Evolutionary conservation across 2,888 invertebrate species (phyloP).

Genomic region (Emmelina monodactyla): DNA sequence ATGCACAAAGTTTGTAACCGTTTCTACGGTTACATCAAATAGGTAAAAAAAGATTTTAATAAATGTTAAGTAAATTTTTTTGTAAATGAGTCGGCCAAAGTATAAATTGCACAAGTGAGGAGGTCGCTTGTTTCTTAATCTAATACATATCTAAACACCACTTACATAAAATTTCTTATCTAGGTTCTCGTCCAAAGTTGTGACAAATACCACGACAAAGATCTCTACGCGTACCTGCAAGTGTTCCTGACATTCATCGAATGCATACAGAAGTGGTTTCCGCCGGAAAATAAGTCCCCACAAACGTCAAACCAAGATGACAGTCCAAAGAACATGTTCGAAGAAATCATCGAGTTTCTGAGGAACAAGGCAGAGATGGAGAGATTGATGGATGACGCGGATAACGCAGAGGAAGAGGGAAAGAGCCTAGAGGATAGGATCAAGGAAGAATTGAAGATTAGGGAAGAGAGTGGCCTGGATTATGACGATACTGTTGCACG

Average conservation of each 20-base stretch:
- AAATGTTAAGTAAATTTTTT: too few species aligned
- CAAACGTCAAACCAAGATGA: conserved; percentile 2
- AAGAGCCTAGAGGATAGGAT: conserved; percentile 61
- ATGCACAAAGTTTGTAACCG: too few species aligned
- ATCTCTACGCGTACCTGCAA: conserved; percentile 70
- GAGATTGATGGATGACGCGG: conserved; percentile 29
- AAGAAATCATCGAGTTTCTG: conserved; percentile 40
- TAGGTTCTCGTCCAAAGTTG: conserved; percentile 69
- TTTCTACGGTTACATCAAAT: too few species aligned
- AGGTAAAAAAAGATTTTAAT: too few species aligned
- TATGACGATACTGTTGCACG: conserved; percentile 41
- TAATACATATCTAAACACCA: too few species aligned
- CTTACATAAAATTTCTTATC: conserved; percentile 4
- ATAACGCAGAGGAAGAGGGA: conserved; percentile 31
- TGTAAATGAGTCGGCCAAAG: too few species aligned
- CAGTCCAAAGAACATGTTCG: conserved; percentile 25
- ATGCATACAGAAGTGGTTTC: conserved; percentile 68
- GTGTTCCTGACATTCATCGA: conserved; percentile 74
- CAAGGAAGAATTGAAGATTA: conserved; percentile 46
- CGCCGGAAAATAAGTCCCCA: conserved; percentile 12
- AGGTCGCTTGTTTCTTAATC: too few species aligned
- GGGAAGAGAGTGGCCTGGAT: conserved; percentile 33
- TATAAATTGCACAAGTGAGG: too few species aligned
- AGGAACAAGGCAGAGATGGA: conserved; percentile 36
- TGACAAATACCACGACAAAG: conserved; percentile 64